Base-by-base conservation (phyloP, 35 echinoderm and acorn worm species). In the Holothuria glaberrima region DNA sequence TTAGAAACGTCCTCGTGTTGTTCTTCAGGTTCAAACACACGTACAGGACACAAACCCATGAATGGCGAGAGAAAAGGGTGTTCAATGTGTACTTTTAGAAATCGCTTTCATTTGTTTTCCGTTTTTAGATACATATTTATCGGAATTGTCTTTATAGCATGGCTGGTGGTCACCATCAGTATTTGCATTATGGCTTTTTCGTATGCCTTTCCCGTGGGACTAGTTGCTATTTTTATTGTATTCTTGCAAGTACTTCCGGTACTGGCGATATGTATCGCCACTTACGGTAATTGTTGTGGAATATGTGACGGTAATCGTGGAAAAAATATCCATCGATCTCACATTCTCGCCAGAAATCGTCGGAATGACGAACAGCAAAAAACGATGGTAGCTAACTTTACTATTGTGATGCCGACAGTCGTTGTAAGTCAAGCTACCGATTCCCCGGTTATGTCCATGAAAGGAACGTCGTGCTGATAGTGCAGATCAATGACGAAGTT, bases 391-490 rank as follows among this genome's bases (percentile, higher is more conserved):
- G 54, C 80, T 28, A 60, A 59, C 14, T 84, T 22, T 38, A 84
- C 80, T 14, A 57, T 84, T 25, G 80, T 84, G 13, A 84, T 84
- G 80, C 80, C 80, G 19, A 84, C 80, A 4, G 80, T 84, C 21
- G 80, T 84, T 36, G 80, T 84, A 18, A 84, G 80, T 61, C 80
- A 84, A 61, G 80, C 80, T 4, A 84, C 80, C 9, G 74, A 78
- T 28, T 78, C 74, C 10, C 74, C 74, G 4, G 27, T 41, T 48
- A 48, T 78, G 74, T 22, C 74, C 20, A 48, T 48, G 38, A 78
- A 78, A n/a, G 74, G 38, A 14, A 78, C 74, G 29, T 48, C 74
- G 13, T 78, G 71, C 31, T 75, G 44, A 75, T 75, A 69, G 50
- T 54, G 50, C 3, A 2, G 50, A 5, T 54, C 50, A 9, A 9